Evolutionary conservation across 2,797 vertebrate genomes (phyloP).

Genomic region (Sebastes hubbsi): DNA sequence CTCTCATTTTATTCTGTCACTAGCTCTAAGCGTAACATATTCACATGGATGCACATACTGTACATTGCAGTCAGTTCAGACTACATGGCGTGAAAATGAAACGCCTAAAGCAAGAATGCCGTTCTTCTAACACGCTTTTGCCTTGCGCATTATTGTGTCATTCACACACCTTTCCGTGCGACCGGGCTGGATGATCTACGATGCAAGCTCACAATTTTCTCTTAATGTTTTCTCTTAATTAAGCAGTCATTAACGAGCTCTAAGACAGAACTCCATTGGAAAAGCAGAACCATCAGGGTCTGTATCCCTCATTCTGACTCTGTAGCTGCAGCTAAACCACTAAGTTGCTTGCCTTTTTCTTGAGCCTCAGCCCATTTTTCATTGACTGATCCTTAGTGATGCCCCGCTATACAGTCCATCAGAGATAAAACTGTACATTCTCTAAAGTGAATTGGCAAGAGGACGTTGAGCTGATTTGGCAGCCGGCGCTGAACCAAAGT

Average conservation of each 20-base stretch:
- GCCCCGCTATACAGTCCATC: conserved; percentile 43
- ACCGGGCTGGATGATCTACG: background rate
- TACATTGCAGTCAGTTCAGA: too few species aligned
- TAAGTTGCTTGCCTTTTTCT: conserved; percentile 38
- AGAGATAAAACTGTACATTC: conserved; percentile 70
- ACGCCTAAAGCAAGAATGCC: too few species aligned
- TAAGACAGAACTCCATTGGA: background rate
- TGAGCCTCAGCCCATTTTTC: conserved; percentile 52
- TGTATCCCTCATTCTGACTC: conserved; percentile 16
- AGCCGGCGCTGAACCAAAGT: conserved; percentile 61
- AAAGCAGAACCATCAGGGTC: conserved; percentile 6
- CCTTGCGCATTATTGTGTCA: too few species aligned
- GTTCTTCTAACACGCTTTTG: too few species aligned
- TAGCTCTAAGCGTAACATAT: too few species aligned
- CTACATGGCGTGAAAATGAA: too few species aligned
- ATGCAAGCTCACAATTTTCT: background rate
- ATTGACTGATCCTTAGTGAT: conserved; percentile 51
- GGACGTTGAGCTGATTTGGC: conserved; percentile 65
- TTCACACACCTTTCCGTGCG: too few species aligned
- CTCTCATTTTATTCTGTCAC: too few species aligned
- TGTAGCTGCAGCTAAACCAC: conserved; percentile 14
- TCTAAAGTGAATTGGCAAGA: conserved; percentile 74
- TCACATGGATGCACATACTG: too few species aligned
- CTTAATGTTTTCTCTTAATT: background rate
- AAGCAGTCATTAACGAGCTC: background rate